These are phyloP conservation scores for Ctenomys sociabilis DNA, from an alignment of 2,113 vertebrate genomes.

Conservation along the genomic window DNA sequence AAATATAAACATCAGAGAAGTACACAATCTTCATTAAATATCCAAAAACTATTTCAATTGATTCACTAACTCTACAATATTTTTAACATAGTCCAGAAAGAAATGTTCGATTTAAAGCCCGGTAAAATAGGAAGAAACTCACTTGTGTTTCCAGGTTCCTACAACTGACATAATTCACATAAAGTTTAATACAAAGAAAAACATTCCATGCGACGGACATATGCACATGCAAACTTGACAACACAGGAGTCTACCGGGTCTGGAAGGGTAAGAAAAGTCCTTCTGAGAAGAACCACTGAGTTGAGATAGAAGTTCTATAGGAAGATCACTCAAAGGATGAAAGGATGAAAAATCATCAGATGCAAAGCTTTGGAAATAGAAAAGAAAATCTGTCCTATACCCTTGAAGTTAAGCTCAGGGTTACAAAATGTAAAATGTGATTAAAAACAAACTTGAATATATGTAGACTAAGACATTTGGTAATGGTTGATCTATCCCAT, in stretches of 20 bases:
- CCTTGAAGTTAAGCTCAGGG: background rate
- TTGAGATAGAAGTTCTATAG: background rate
- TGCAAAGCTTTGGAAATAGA: background rate
- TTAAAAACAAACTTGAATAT: background rate
- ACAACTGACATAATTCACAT: background rate
- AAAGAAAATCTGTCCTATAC: fast-evolving
- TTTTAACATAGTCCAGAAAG: background rate
- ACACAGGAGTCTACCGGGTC: background rate
- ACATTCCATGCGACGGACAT: too few relatives aligned
- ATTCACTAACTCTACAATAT: background rate
- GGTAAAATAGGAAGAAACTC: background rate
- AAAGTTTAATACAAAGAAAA: background rate
- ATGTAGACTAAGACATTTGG: background rate
- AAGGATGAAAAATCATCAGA: background rate
- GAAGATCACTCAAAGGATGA: background rate
- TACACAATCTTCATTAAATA: background rate
- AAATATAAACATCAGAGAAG: background rate
- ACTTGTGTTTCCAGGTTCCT: background rate
- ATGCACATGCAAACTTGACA: too few relatives aligned
- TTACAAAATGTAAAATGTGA: background rate
- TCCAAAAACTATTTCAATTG: background rate
- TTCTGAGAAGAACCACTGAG: background rate
- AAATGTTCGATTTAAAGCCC: background rate
- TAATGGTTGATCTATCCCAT: background rate
- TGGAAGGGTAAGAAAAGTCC: background rate